These are phyloP conservation scores for Bufo gargarizans DNA, from an alignment of 2,113 vertebrate genomes.

Conservation along the genomic window DNA sequence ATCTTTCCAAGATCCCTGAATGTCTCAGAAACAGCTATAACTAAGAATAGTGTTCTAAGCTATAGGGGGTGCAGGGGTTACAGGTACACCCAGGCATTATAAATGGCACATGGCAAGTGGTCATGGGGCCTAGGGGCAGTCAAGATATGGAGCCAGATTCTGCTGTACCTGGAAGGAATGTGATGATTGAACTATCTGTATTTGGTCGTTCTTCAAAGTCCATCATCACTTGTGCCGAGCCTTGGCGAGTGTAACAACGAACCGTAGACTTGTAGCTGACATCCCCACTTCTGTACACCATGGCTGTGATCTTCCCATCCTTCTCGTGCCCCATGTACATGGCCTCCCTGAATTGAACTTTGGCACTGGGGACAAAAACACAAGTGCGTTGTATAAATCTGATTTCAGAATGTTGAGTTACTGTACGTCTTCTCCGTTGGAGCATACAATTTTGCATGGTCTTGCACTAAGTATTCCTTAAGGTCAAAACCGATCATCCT, in stretches of 20 bases:
- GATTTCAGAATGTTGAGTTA: background rate
- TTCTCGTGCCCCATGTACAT: constrained; percentile 79
- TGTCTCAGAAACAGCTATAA: too few species aligned
- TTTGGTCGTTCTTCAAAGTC: constrained; percentile 94
- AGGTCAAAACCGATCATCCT: too few species aligned
- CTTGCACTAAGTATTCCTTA: too few species aligned
- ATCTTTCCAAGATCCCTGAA: too few species aligned
- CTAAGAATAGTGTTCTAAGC: too few species aligned
- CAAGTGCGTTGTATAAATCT: background rate
- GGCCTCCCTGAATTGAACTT: constrained; percentile 89
- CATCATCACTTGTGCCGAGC: constrained; percentile 92
- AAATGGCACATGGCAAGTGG: too few species aligned
- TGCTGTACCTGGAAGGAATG: constrained; percentile 85
- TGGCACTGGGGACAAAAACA: constrained; percentile 75
- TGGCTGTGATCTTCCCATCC: constrained; percentile 76
- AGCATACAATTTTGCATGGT: too few species aligned
- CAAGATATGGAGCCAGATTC: background rate
- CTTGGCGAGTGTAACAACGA: constrained; percentile 92
- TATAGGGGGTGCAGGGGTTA: too few species aligned
- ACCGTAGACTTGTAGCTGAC: constrained; percentile 82
- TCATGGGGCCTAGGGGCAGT: too few species aligned
- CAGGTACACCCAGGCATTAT: too few species aligned
- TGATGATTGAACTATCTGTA: constrained; percentile 83
- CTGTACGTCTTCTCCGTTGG: too few species aligned
- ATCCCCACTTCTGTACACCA: constrained; percentile 85